These are phyloP conservation scores for Vombatus ursinus DNA, from an alignment of 2,113 vertebrate species.

Conservation along the genomic window DNA sequence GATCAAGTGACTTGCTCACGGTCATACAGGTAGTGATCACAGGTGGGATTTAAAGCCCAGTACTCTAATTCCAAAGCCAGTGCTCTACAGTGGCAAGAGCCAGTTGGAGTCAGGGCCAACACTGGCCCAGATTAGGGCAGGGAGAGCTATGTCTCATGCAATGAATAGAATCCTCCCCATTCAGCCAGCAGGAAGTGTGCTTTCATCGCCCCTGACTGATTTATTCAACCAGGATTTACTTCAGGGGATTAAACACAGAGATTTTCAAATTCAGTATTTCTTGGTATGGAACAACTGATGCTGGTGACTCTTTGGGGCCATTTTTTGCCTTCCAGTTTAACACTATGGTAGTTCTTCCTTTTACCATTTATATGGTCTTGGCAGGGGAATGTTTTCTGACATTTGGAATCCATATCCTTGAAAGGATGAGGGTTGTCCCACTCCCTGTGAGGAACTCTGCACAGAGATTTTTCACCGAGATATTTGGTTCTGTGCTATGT, in stretches of 20 bases:
- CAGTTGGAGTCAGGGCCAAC: constrained; percentile 43
- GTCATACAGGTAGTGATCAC: neutral
- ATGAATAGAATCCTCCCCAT: constrained; percentile 17
- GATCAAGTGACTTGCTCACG: neutral
- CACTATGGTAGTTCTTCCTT: neutral
- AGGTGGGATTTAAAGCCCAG: neutral
- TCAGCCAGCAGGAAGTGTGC: constrained; percentile 59
- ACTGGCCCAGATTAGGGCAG: constrained; percentile 46
- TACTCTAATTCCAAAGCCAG: neutral
- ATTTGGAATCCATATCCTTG: neutral
- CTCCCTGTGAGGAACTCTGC: neutral
- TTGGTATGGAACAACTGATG: neutral
- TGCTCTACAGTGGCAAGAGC: neutral
- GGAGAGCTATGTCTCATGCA: constrained; percentile 56
- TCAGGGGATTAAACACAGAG: neutral
- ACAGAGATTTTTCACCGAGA: neutral
- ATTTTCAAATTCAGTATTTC: neutral
- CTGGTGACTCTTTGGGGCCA: neutral
- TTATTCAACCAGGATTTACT: neutral
- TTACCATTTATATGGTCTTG: neutral
- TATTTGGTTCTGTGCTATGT: neutral
- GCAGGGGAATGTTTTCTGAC: accelerated
- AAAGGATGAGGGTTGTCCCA: neutral
- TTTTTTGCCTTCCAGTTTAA: neutral
- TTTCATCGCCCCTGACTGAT: neutral